A percentile compares a stretch with the other conserved stretches of the same genome.
Evolutionary conservation across 2,797 vertebrate species (phyloP).

Genomic region (Coendou prehensilis): DNA sequence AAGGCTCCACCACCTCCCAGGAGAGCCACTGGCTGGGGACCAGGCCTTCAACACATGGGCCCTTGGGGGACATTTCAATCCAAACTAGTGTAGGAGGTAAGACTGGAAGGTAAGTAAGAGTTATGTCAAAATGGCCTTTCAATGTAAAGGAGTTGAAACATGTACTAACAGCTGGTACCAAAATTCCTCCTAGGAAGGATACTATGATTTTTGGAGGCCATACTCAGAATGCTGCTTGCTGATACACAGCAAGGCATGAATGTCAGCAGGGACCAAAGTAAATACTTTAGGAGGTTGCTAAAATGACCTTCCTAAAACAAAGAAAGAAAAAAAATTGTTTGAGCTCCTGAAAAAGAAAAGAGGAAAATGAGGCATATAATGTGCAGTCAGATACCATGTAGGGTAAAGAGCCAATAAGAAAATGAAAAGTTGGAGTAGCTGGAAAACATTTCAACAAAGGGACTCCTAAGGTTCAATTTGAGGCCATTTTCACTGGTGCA

Average conservation of each 20-base stretch:
- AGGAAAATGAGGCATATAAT: background rate
- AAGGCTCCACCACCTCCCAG: background rate
- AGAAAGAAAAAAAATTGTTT: background rate
- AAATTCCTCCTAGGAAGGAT: background rate
- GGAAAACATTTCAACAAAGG: background rate
- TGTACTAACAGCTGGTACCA: background rate
- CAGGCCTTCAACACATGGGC: background rate
- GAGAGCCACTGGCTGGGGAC: background rate
- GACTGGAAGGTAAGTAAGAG: background rate
- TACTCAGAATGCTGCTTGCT: background rate
- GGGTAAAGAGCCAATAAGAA: background rate
- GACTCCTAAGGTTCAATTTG: background rate
- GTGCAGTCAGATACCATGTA: background rate
- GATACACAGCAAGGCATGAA: background rate
- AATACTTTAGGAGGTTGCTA: background rate
- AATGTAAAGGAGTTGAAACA: background rate
- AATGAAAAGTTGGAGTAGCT: background rate
- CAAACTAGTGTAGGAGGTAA: background rate
- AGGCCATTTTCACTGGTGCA: background rate
- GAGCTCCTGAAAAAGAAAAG: background rate
- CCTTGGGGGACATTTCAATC: background rate
- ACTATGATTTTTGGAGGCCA: conserved; percentile 15
- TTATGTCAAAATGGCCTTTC: background rate
- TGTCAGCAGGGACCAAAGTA: background rate
- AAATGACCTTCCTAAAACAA: background rate